A percentile compares a stretch with the other conserved stretches of the same genome.
These are phyloP conservation scores for Triplophysa bombifrons DNA, from an alignment of 2,797 vertebrate genomes.

Conservation along the genomic window DNA sequence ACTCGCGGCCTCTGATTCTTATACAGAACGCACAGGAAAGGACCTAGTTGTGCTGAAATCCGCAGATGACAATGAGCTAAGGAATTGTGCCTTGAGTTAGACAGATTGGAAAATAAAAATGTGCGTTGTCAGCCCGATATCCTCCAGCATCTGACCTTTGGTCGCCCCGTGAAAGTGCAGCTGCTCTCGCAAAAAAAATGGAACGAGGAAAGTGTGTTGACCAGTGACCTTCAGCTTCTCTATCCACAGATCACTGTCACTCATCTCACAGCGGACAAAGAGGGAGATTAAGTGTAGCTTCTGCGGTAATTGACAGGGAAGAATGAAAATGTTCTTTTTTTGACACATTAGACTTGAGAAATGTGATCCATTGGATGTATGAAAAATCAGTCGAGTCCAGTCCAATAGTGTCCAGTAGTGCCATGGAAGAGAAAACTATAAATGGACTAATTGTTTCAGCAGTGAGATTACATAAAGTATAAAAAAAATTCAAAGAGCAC, in stretches of 20 bases:
- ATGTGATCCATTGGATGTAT: neutral
- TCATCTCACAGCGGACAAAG: constrained; percentile 60
- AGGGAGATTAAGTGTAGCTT: constrained; percentile 58
- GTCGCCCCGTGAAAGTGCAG: constrained; percentile 58
- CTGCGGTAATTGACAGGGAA: constrained; percentile 41
- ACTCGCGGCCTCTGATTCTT: constrained; percentile 6
- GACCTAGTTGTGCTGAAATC: constrained; percentile 37
- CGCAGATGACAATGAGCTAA: constrained; percentile 19
- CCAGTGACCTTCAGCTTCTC: constrained; percentile 59
- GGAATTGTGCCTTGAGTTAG: constrained; percentile 40
- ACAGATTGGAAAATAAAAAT: constrained; percentile 23
- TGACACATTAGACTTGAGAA: constrained; percentile 3
- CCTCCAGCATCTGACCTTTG: constrained; percentile 50
- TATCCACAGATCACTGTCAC: constrained; percentile 62
- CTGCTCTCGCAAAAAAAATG: constrained; percentile 56
- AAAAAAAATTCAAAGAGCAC: no score
- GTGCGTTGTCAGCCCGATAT: constrained; percentile 13
- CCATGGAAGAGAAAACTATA: neutral
- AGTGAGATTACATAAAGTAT: neutral
- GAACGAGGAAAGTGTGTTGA: constrained; percentile 68
- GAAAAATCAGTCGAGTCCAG: no score
- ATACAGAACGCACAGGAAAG: constrained; percentile 39
- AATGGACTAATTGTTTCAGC: neutral
- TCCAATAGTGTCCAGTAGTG: neutral
- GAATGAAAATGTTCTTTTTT: constrained; percentile 43